A percentile compares a stretch with the other conserved stretches of the same genome.
Conservation (phyloP, 2,888 invertebrate species). For the Ditylenchus weischeri region DNA sequence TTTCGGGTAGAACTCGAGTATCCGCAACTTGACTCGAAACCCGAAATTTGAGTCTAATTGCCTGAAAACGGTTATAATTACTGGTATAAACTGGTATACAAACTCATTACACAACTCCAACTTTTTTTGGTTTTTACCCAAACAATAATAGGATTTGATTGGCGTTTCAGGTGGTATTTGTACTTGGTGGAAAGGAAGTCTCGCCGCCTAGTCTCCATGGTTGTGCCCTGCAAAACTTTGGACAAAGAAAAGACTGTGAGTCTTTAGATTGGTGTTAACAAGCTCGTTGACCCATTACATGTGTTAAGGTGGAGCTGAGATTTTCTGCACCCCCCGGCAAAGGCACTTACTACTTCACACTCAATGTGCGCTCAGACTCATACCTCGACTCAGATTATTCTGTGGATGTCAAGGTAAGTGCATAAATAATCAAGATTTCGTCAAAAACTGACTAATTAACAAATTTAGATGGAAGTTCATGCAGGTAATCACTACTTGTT, state of each 20-base stretch:
- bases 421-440: background rate
- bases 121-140: too few relatives aligned
- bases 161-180: constrained; percentile 75
- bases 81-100: too few relatives aligned
- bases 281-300: background rate
- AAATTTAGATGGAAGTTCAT: constrained; percentile 1
- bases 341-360: constrained; percentile 74
- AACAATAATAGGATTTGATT: background rate
- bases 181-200: constrained; percentile 85
- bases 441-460: background rate
- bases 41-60: too few relatives aligned
- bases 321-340: constrained; percentile 94
- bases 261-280: constrained; percentile 9
- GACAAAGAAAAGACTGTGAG: constrained; percentile 70
- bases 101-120: too few relatives aligned
- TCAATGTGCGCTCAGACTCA: constrained; percentile 89
- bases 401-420: constrained; percentile 77
- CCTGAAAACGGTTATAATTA: too few relatives aligned
- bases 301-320: constrained; percentile 72
- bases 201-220: constrained; percentile 82
- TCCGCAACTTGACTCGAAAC: too few relatives aligned
- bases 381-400: constrained; percentile 94
- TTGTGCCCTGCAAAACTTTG: constrained; percentile 87
- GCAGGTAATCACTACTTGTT: background rate
- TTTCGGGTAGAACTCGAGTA: too few relatives aligned